phyloP scores from a whole-genome alignment of 2,797 vertebrate species.

The Cygnus olor region DNA sequence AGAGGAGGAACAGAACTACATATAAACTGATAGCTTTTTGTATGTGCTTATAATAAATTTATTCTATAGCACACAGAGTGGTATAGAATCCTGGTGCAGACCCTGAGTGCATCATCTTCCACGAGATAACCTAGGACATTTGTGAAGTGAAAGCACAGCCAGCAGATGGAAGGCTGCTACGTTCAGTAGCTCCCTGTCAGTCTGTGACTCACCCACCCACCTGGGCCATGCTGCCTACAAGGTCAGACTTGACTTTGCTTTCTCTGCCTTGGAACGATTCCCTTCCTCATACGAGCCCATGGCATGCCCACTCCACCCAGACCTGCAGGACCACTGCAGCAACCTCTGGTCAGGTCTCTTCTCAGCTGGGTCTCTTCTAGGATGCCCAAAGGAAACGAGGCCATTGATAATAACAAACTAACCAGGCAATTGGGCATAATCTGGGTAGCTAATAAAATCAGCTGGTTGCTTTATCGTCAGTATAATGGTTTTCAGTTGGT shows the following conservation, averaged over 20 bases:
- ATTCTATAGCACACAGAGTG: background rate
- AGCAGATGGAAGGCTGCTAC: background rate
- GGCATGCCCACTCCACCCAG: background rate
- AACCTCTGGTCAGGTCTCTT: background rate
- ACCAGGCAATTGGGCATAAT: background rate
- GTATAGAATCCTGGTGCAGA: too few relatives aligned
- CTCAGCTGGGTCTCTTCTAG: background rate
- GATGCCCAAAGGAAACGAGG: background rate
- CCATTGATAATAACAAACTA: background rate
- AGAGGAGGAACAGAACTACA: background rate
- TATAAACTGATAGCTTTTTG: background rate
- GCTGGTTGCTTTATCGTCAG: background rate
- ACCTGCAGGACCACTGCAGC: background rate
- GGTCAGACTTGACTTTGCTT: background rate
- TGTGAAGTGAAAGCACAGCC: background rate
- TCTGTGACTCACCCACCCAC: conserved; percentile 2
- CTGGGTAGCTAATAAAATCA: background rate
- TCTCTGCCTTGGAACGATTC: background rate
- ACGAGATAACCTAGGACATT: background rate
- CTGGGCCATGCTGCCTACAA: background rate
- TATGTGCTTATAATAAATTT: background rate
- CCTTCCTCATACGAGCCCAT: fast-evolving
- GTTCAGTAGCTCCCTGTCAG: background rate
- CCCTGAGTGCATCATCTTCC: background rate
- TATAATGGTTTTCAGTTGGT: background rate